These are phyloP conservation scores for Rotaria macrura DNA, from an alignment of 2,888 invertebrate species.

Conservation along the genomic window DNA sequence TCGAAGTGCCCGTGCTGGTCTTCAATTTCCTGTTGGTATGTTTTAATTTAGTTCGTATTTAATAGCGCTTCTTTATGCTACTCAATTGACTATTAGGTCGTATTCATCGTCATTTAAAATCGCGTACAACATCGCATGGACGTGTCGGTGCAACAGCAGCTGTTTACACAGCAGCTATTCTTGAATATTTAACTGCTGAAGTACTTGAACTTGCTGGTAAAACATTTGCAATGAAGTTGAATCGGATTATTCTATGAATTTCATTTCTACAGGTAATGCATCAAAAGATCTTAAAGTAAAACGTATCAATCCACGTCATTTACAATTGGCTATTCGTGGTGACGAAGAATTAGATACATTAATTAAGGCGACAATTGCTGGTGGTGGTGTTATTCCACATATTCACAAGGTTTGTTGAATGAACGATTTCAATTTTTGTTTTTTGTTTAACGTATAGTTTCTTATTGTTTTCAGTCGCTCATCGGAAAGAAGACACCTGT, in stretches of 20 bases:
- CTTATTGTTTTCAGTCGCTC: not conserved
- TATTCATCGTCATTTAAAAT: slow-evolving; percentile 97
- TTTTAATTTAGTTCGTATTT: not conserved
- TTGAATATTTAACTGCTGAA: slow-evolving; percentile 99
- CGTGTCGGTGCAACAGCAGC: slow-evolving; percentile 98
- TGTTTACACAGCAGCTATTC: slow-evolving; percentile 96
- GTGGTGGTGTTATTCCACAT: slow-evolving; percentile 98
- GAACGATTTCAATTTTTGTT: not conserved
- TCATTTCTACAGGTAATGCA: slow-evolving; percentile 65
- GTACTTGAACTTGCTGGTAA: slow-evolving; percentile 53
- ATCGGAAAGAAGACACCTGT: slow-evolving; percentile 9
- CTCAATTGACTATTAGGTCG: slow-evolving; percentile 60
- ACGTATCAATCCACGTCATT: slow-evolving; percentile 96
- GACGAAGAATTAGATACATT: slow-evolving; percentile 98
- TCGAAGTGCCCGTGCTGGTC: slow-evolving; percentile 90
- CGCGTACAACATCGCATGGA: slow-evolving; percentile 96
- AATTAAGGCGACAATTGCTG: slow-evolving; percentile 98
- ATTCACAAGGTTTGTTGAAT: slow-evolving; percentile 70
- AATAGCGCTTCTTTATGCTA: slow-evolving; percentile 46
- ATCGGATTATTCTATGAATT: too few species aligned
- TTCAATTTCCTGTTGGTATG: slow-evolving; percentile 82
- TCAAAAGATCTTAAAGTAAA: slow-evolving; percentile 99
- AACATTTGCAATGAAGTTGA: not conserved
- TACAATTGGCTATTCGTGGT: slow-evolving; percentile 95
- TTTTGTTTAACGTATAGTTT: not conserved